phyloP scores from a whole-genome alignment of 2,797 vertebrate species.

The Enteromius unitaeniatus region DNA sequence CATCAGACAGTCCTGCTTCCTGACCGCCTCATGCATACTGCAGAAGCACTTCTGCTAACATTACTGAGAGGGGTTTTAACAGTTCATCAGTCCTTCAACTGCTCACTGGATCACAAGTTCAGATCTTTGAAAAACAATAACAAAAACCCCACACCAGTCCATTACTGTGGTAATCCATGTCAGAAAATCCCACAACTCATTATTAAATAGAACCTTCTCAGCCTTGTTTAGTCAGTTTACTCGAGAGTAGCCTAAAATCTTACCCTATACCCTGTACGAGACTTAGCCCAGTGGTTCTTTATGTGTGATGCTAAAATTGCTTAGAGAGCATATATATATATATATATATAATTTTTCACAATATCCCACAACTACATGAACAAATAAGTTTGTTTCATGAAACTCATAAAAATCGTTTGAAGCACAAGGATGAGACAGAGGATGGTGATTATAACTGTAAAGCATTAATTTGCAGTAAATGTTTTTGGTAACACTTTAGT shows the following conservation, averaged over 20 bases:
- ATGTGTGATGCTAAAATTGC: neutral
- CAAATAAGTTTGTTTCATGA: neutral
- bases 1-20: neutral
- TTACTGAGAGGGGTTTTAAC: neutral
- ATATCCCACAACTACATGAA: neutral
- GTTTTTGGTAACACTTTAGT: neutral
- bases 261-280: too few species aligned
- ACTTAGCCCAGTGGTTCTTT: neutral
- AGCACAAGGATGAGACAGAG: neutral
- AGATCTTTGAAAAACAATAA: neutral
- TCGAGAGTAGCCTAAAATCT: neutral
- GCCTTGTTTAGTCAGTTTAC: neutral
- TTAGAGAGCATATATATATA: neutral
- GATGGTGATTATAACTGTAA: neutral
- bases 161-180: neutral
- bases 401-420: neutral
- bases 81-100: neutral
- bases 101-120: too few species aligned
- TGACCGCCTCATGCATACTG: neutral
- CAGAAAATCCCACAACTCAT: neutral
- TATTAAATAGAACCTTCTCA: neutral
- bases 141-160: neutral
- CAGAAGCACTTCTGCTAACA: neutral
- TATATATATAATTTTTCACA: neutral
- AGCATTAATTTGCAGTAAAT: neutral